Base-by-base conservation (phyloP, 1,140 invertebrate species). In the Anastrepha obliqua region DNA sequence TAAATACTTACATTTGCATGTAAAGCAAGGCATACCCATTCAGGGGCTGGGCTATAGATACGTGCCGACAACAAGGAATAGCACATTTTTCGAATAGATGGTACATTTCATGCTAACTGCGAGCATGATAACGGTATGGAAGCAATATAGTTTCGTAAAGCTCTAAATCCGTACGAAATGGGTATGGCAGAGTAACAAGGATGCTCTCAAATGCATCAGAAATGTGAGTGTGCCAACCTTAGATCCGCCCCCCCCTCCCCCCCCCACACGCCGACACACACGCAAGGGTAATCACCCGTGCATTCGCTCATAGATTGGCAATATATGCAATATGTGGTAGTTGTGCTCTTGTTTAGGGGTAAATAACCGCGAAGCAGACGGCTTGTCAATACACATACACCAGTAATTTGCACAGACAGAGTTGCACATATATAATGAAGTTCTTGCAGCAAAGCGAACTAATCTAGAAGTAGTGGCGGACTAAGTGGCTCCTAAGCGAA, bases 11-110 rank as follows among this genome's bases (percentile, higher is more conserved):
- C 67, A 74, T 74, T 74, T 74, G 67, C 67, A 47, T 74, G 67
- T 17, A 74, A 15, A 74, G 6, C 11, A 29, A 11, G 42, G 6
- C 67, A 74, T 74, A 13, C 42, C 5, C 11, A 11, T 62, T 13
- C 17, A 62, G 5, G 11, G 42, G 3, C 13, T 47, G 15, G 65
- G 42, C 64, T 39, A 9, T 67, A 20, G 67, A 17, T 44, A 74
- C 42, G 67, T 74, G 67, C 67, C 67, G 67, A 44, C 39, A 47
- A 74, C 67, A 44, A 17, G 67, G 42, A 74, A 74, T 74, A 74
- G 67, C 17, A 74, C 44, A 74, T 74, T 44, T 74, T 74, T 74
- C 44, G 67, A 74, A 74, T 74, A 74, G 42, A 44, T 47, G 67
- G 67, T 74, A 42, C 67, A 74, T 74, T 74, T 74, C 67, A 74